phyloP scores from a whole-genome alignment of 2,113 vertebrate species.

The Lycaon pictus region DNA sequence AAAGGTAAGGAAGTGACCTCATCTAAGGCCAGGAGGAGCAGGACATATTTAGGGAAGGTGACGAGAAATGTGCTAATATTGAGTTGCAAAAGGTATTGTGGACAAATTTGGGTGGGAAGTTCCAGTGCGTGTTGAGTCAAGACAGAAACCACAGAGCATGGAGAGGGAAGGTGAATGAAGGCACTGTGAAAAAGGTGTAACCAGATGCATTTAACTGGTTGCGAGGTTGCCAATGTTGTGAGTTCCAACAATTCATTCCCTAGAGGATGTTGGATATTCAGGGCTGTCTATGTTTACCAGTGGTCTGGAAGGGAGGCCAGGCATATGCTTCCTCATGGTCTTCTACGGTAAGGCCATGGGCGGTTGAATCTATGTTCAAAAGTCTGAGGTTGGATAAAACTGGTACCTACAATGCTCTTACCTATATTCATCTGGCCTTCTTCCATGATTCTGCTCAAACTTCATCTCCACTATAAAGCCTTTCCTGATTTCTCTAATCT shows the following conservation, averaged over 20 bases:
- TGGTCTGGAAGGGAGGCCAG: background rate
- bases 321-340: background rate
- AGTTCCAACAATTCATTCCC: background rate
- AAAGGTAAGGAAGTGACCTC: background rate
- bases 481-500: background rate
- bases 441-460: background rate
- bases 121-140: background rate
- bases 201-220: background rate
- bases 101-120: background rate
- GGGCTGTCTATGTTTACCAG: background rate
- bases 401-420: background rate
- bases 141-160: background rate
- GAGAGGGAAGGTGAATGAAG: background rate
- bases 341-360: background rate
- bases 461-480: background rate
- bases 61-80: background rate
- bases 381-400: background rate
- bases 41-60: background rate
- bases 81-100: background rate
- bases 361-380: background rate
- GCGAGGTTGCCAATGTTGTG: background rate
- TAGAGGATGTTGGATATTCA: background rate
- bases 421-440: background rate
- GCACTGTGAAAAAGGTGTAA: background rate
- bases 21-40: background rate